A percentile compares a stretch with the other conserved stretches of the same genome.
phyloP scores from a whole-genome alignment of 1,140 invertebrate genomes.

The Camponotus floridanus region DNA sequence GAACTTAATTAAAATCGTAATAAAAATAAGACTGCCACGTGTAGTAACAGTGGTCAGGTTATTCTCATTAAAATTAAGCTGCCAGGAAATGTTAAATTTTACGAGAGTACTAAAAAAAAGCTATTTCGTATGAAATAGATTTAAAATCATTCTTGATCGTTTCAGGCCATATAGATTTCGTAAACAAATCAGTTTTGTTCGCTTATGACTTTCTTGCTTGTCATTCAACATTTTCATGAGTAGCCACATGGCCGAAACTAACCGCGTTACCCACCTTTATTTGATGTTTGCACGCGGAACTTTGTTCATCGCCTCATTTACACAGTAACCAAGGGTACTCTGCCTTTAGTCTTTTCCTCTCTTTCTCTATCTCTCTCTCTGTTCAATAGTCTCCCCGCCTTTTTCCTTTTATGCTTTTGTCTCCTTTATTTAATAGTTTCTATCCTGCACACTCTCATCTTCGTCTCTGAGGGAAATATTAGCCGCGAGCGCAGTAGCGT shows the following conservation, averaged over 20 bases:
- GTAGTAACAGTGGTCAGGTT: neutral
- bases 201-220: conserved; percentile 49
- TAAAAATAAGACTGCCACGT: neutral
- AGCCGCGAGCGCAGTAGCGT: conserved; percentile 66
- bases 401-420: conserved; percentile 54
- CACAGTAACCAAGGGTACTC: conserved; percentile 59
- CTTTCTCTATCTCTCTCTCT: conserved; percentile 19
- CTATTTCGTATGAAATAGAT: too few relatives aligned
- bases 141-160: neutral
- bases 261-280: conserved; percentile 71
- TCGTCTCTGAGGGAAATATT: conserved; percentile 67
- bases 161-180: conserved; percentile 9
- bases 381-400: neutral
- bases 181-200: conserved; percentile 37
- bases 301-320: conserved; percentile 69
- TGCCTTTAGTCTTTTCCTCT: neutral
- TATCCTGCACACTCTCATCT: conserved; percentile 12
- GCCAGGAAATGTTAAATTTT: conserved; percentile 45
- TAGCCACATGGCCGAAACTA: conserved; percentile 64
- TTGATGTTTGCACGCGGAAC: conserved; percentile 70
- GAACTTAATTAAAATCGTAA: conserved; percentile 51
- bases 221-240: conserved; percentile 41
- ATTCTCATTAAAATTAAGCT: conserved; percentile 41
- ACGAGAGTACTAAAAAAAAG: neutral
- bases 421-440: conserved; percentile 56